Evolutionary conservation across 2,888 invertebrate species (phyloP).

Genomic region (Agrypnus murinus): DNA sequence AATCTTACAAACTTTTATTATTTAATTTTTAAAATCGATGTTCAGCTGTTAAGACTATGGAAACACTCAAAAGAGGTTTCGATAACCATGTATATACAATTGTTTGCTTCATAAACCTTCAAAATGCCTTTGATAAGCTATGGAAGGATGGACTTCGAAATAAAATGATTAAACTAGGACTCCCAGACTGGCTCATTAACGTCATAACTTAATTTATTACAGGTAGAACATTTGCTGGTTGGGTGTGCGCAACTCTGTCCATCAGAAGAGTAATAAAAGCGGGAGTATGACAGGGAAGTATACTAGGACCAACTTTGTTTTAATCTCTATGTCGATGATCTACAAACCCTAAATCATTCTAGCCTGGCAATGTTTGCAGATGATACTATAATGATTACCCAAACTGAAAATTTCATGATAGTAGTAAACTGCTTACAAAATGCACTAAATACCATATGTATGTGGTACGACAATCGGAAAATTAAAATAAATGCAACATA

Average conservation of each 20-base stretch:
- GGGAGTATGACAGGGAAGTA: conserved; percentile 12
- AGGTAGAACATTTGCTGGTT: conserved; percentile 3
- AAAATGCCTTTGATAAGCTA: conserved; percentile 14
- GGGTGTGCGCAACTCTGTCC: conserved; percentile 13
- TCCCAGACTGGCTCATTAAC: conserved; percentile 14
- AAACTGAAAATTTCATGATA: conserved; percentile 6
- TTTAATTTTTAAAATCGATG: no score
- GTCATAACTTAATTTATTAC: conserved; percentile 8
- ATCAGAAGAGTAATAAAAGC: conserved; percentile 7
- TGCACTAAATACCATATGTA: conserved; percentile 2
- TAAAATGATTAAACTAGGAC: no score
- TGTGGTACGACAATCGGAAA: not conserved
- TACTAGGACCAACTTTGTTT: conserved; percentile 16
- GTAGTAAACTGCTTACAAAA: conserved; percentile 15
- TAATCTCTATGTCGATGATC: conserved; percentile 10
- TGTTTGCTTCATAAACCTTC: conserved; percentile 9
- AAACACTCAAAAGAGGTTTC: conserved; percentile 1
- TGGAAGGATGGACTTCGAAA: conserved; percentile 14
- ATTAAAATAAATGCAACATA: no score
- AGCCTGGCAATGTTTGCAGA: conserved; percentile 15
- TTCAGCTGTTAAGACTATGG: conserved; percentile 5
- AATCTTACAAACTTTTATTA: no score
- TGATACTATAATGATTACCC: no score
- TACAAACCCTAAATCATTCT: no score
- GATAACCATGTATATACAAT: conserved; percentile 1